Evolutionary conservation across 2,797 vertebrate species (phyloP).

Genomic region (Phaenicophaeus curvirostris): DNA sequence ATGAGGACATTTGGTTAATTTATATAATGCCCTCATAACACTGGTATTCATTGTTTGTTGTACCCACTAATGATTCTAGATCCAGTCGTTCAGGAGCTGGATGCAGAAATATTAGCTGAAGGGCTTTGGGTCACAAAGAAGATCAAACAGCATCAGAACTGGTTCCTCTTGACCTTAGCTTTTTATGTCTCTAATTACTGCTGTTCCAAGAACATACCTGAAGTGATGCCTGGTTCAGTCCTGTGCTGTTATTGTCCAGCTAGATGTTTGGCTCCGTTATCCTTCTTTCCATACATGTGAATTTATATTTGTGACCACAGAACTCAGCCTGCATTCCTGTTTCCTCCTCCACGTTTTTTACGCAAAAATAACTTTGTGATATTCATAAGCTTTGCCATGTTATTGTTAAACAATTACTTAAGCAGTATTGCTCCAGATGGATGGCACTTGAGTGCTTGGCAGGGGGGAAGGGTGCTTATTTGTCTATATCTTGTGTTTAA

Average conservation of each 20-base stretch:
- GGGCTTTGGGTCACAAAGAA: not conserved
- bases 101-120: not conserved
- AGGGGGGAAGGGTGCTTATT: not conserved
- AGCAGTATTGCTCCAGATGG: not conserved
- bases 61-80: not conserved
- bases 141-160: not conserved
- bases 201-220: not conserved
- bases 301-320: not conserved
- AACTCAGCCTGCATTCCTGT: not conserved
- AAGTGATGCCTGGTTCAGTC: not conserved
- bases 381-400: not conserved
- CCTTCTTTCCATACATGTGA: not conserved
- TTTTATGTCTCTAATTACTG: not conserved
- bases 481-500: not conserved
- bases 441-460: not conserved
- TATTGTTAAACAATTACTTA: not conserved
- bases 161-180: not conserved
- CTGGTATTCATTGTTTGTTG: rapidly evolving
- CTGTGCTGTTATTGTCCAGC: not conserved
- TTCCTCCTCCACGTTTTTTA: not conserved
- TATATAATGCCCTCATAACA: not conserved
- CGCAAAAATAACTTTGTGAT: not conserved
- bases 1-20: not conserved
- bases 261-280: not conserved
- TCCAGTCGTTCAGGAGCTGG: not conserved